These are phyloP conservation scores for Pentamera pediparva DNA, from an alignment of 53 echinoderm and acorn worm species.

Conservation along the genomic window DNA sequence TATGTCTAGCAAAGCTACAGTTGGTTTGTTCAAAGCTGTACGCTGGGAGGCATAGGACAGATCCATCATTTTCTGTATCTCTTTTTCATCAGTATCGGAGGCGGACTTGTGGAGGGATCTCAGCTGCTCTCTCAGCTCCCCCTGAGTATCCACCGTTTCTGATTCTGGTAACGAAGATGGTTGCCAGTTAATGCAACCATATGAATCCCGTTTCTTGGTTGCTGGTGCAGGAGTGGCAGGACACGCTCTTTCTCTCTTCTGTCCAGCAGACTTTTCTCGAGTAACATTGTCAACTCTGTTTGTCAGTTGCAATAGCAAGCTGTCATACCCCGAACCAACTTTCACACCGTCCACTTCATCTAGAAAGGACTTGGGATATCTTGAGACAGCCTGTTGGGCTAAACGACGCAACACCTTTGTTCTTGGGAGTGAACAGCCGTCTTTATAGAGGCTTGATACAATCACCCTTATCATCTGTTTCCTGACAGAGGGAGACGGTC, in stretches of 20 bases:
- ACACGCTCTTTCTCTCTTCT: not conserved
- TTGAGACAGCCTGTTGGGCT: constrained; percentile 12
- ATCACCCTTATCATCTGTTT: constrained; percentile 17
- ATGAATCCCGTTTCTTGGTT: constrained; percentile 27
- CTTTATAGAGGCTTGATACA: constrained; percentile 4
- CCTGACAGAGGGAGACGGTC: constrained; percentile 18
- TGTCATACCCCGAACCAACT: constrained; percentile 35
- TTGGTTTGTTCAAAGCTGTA: too few species aligned
- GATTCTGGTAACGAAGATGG: constrained; percentile 19
- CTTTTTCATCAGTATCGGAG: not conserved
- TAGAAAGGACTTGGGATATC: constrained; percentile 11
- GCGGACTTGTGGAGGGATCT: not conserved
- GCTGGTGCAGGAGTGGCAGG: not conserved
- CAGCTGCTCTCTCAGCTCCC: constrained; percentile 29
- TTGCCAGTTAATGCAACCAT: constrained; percentile 44
- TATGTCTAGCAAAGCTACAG: too few species aligned
- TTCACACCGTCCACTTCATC: constrained; percentile 16
- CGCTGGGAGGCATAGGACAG: too few species aligned
- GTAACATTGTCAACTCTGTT: constrained; percentile 31
- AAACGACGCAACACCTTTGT: constrained; percentile 4
- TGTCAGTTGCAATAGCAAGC: constrained; percentile 38
- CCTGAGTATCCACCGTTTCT: constrained; percentile 31
- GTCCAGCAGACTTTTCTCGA: not conserved
- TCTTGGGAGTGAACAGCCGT: not conserved
- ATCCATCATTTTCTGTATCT: not conserved